Conservation (phyloP, 2,113 vertebrate species). For the Hippolais icterina region DNA sequence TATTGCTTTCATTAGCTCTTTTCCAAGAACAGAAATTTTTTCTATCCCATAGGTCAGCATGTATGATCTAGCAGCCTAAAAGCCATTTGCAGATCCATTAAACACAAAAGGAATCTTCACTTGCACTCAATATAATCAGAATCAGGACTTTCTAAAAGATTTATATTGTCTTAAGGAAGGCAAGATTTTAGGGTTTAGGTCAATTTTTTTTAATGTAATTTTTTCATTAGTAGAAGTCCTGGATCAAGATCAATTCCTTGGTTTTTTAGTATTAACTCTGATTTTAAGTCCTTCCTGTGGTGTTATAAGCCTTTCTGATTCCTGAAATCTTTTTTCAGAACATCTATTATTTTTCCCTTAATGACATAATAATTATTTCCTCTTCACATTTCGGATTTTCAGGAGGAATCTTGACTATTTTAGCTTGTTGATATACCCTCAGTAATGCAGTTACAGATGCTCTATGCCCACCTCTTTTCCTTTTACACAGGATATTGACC, state of each 20-base stretch:
- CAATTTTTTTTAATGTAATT: not conserved
- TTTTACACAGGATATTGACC: not conserved
- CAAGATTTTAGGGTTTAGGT: not conserved
- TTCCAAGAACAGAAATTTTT: conserved; percentile 26
- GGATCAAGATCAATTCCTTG: not conserved
- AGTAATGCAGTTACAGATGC: not conserved
- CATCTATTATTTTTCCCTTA: not conserved
- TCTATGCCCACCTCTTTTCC: not conserved
- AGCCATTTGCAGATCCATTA: not conserved
- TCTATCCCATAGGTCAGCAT: not conserved
- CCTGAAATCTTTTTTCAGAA: not conserved
- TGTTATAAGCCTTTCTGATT: not conserved
- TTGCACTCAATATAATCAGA: not conserved
- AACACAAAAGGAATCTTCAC: not conserved
- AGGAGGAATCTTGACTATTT: not conserved
- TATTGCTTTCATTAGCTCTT: conserved; percentile 31
- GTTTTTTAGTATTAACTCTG: not conserved
- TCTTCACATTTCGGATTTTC: not conserved
- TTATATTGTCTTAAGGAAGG: not conserved
- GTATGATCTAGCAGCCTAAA: not conserved
- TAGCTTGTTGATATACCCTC: not conserved
- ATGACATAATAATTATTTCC: not conserved
- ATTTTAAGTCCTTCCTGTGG: not conserved
- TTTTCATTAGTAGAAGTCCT: not conserved
- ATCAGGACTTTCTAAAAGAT: not conserved